phyloP scores from a whole-genome alignment of 1,140 invertebrate genomes.

The Brachionus koreanus region DNA sequence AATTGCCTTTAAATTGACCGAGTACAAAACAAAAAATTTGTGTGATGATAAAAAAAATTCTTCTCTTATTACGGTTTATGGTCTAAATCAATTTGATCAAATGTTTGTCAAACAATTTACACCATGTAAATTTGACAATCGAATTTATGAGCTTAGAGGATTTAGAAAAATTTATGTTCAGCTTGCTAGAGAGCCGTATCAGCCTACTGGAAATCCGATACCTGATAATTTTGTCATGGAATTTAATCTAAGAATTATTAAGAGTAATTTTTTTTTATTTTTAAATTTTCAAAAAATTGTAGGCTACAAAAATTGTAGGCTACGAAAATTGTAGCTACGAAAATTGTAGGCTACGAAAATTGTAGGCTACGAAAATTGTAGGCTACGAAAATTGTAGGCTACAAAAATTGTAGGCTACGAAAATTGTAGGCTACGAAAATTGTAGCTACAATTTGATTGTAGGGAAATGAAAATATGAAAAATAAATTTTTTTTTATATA shows the following conservation, averaged over 20 bases:
- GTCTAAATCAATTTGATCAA: not conserved
- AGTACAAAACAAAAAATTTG: constrained; percentile 5
- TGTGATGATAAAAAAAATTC: not conserved
- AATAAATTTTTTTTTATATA: not conserved
- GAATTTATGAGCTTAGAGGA: not conserved
- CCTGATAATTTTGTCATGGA: constrained; percentile 34
- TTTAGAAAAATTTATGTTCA: constrained; percentile 30
- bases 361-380: not conserved
- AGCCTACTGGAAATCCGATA: not conserved
- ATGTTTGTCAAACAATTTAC: constrained; percentile 34
- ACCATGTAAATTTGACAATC: not conserved
- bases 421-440: too few relatives aligned
- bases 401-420: not conserved
- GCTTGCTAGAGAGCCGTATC: not conserved
- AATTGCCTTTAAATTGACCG: not conserved
- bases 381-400: not conserved
- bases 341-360: not conserved
- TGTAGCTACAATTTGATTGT: too few relatives aligned
- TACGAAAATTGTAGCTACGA: not conserved
- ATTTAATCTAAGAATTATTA: not conserved
- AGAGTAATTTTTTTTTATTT: not conserved
- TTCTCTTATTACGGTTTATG: not conserved
- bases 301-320: not conserved
- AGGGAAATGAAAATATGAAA: not conserved
- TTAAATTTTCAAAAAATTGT: not conserved